These are phyloP conservation scores for Sarcophaga carnaria DNA, from an alignment of 2,888 invertebrate species.

Conservation along the genomic window DNA sequence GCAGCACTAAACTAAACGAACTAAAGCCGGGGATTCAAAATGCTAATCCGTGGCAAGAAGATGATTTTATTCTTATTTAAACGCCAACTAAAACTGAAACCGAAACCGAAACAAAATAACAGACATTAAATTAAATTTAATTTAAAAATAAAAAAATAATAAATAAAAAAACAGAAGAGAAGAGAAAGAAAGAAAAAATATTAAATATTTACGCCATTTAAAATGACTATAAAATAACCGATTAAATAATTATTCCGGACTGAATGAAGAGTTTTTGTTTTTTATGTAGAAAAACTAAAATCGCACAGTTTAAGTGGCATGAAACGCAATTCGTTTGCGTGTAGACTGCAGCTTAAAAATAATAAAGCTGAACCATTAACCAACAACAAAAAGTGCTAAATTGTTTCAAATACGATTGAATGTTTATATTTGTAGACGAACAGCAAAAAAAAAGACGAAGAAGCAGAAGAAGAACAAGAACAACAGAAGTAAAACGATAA, in stretches of 20 bases:
- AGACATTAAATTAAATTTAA: conserved; percentile 73
- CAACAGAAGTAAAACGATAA: neutral
- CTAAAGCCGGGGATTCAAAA: conserved; percentile 32
- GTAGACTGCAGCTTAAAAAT: conserved; percentile 61
- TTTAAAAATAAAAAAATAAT: conserved; percentile 22
- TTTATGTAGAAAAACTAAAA: conserved; percentile 25
- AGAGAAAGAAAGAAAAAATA: too few species aligned
- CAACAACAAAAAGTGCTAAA: conserved; percentile 29
- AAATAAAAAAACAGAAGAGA: too few species aligned
- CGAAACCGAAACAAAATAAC: conserved; percentile 47
- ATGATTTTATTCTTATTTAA: conserved; percentile 40
- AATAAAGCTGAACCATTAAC: conserved; percentile 37
- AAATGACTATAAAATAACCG: conserved; percentile 61
- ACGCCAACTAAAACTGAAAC: neutral
- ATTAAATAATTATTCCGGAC: conserved; percentile 47
- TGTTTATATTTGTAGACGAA: too few species aligned
- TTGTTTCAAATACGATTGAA: conserved; percentile 49
- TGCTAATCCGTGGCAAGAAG: conserved; percentile 53
- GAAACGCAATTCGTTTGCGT: conserved; percentile 64
- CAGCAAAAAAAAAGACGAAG: neutral
- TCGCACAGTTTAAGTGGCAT: conserved; percentile 44
- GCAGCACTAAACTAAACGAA: neutral
- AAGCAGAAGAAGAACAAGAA: neutral
- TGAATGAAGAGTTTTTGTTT: neutral
- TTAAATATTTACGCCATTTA: conserved; percentile 65